Evolutionary conservation across 1,140 invertebrate genomes (phyloP).

Genomic region (Sipha flava): DNA sequence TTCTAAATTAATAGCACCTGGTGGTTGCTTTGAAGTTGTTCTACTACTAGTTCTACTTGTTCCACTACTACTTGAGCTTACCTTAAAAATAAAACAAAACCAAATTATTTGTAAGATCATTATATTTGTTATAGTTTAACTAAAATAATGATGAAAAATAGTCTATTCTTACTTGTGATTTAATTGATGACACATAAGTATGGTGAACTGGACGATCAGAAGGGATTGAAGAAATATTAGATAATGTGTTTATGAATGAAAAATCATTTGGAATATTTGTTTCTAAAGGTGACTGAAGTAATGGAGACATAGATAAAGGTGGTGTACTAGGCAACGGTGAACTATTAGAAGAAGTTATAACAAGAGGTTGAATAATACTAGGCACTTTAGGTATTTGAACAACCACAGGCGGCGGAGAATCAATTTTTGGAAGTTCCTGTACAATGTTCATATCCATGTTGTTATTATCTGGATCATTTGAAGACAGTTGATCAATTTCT

Average conservation of each 20-base stretch:
- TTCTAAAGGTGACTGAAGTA: neutral
- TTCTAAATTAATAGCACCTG: slow-evolving; percentile 81
- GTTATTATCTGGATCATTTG: neutral
- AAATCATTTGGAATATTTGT: neutral
- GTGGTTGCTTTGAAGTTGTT: slow-evolving; percentile 56
- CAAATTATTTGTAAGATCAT: too few relatives aligned
- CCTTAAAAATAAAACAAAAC: neutral
- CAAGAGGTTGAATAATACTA: neutral
- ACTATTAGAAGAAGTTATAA: slow-evolving; percentile 8
- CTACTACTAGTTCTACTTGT: slow-evolving; percentile 36
- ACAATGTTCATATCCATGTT: neutral
- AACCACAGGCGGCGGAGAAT: neutral
- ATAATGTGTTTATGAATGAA: slow-evolving; percentile 8
- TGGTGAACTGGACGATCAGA: neutral
- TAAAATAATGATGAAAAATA: neutral
- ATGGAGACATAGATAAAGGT: neutral
- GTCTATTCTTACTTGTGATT: neutral
- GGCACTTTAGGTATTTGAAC: neutral
- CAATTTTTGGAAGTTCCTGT: neutral
- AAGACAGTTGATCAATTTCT: neutral
- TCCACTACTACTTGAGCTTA: neutral
- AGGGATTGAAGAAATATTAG: neutral
- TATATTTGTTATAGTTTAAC: too few relatives aligned
- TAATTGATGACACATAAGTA: neutral
- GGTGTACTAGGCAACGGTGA: neutral